Conservation (phyloP, 2,797 vertebrate species). For the Eospalax fontanierii region DNA sequence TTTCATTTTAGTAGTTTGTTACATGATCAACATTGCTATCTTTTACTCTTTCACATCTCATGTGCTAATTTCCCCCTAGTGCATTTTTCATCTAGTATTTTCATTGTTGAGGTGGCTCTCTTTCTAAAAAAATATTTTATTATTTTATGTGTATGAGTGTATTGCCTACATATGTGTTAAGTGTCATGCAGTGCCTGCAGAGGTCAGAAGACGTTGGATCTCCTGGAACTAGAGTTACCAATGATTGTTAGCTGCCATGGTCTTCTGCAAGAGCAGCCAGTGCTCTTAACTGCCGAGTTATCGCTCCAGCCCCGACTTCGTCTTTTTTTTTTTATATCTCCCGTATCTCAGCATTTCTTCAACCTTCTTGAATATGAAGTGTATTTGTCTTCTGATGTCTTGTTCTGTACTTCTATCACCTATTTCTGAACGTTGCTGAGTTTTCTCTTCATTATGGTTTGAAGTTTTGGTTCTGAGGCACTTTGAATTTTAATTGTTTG, state of each 20-base stretch:
- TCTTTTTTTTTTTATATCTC: too few relatives aligned
- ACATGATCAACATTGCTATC: neutral
- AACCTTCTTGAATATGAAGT: neutral
- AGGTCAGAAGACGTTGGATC: too few relatives aligned
- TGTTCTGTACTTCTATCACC: constrained; percentile 1
- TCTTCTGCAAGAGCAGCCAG: too few relatives aligned
- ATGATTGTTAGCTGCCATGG: too few relatives aligned
- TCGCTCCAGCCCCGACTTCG: too few relatives aligned
- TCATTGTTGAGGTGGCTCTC: neutral
- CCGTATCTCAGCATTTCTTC: neutral
- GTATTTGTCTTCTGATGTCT: neutral
- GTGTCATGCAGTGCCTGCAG: too few relatives aligned
- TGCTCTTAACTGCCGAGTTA: too few relatives aligned
- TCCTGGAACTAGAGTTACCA: too few relatives aligned
- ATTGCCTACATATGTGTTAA: too few relatives aligned
- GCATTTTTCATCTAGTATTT: constrained; percentile 12
- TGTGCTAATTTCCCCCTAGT: neutral
- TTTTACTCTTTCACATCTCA: constrained; percentile 6
- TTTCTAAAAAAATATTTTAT: neutral
- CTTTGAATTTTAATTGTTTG: constrained; percentile 52
- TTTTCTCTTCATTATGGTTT: constrained; percentile 15
- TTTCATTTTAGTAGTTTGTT: constrained; percentile 31
- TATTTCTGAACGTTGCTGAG: neutral
- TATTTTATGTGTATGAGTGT: too few relatives aligned
- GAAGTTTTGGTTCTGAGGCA: neutral